A percentile compares a stretch with the other conserved stretches of the same genome.
These are phyloP conservation scores for Dascyllus trimaculatus DNA, from an alignment of 2,113 vertebrate species.

Conservation along the genomic window DNA sequence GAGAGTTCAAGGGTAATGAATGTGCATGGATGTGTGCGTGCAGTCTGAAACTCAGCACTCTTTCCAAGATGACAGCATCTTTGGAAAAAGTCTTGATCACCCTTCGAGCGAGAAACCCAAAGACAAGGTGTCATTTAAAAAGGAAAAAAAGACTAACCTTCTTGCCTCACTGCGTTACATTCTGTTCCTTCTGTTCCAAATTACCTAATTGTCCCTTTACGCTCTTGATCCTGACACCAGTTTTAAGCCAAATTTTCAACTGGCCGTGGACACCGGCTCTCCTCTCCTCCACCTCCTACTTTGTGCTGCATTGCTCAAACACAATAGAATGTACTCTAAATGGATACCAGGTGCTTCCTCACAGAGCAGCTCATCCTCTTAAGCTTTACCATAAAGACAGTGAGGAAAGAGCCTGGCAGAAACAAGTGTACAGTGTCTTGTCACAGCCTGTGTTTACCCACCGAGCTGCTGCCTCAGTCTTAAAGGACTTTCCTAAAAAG, in stretches of 20 bases:
- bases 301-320: conserved; percentile 67
- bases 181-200: conserved; percentile 45
- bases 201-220: conserved; percentile 54
- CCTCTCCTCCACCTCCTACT: conserved; percentile 44
- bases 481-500: conserved; percentile 10
- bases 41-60: neutral
- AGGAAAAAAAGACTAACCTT: neutral
- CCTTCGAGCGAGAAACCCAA: conserved; percentile 20
- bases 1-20: conserved; percentile 62
- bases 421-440: conserved; percentile 27
- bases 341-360: conserved; percentile 80
- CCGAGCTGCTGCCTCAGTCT: neutral
- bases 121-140: conserved; percentile 42
- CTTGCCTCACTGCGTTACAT: conserved; percentile 22
- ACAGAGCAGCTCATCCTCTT: conserved; percentile 35
- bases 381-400: conserved; percentile 30
- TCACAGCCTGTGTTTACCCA: neutral
- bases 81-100: conserved; percentile 46
- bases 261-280: conserved; percentile 40
- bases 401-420: conserved; percentile 36
- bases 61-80: conserved; percentile 59
- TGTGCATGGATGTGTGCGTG: conserved; percentile 38
- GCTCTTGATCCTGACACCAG: conserved; percentile 53
- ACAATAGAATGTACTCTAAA: conserved; percentile 71
- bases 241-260: conserved; percentile 54